These are phyloP conservation scores for Cosmia trapezina DNA, from an alignment of 2,888 invertebrate genomes.

Conservation along the genomic window DNA sequence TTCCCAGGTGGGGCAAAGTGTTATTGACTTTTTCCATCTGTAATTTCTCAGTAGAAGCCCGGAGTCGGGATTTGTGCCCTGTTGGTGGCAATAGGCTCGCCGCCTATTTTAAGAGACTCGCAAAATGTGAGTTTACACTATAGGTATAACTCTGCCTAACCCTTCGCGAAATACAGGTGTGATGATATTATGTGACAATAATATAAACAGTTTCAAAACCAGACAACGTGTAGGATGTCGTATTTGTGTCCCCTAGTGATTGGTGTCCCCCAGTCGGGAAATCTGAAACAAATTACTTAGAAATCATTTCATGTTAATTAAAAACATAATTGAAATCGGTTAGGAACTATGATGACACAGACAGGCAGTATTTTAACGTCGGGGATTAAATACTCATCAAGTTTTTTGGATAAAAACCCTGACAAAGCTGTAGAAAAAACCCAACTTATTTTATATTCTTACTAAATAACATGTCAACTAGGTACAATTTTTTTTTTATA, in stretches of 20 bases:
- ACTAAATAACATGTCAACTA: neutral
- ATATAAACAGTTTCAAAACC: neutral
- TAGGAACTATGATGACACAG: neutral
- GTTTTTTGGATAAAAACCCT: too few relatives aligned
- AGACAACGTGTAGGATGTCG: neutral
- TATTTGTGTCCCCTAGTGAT: neutral
- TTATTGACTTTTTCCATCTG: neutral
- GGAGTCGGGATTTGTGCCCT: neutral
- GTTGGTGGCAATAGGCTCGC: neutral
- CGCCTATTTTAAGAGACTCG: neutral
- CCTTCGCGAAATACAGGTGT: neutral
- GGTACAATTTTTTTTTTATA: slow-evolving; percentile 15
- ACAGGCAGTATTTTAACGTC: neutral
- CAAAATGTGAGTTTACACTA: too few relatives aligned
- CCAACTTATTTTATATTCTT: neutral
- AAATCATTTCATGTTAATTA: neutral
- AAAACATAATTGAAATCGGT: neutral
- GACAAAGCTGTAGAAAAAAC: too few relatives aligned
- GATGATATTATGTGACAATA: neutral
- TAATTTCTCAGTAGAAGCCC: neutral
- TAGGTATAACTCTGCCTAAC: too few relatives aligned
- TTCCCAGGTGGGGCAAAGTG: too few relatives aligned
- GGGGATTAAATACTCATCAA: neutral
- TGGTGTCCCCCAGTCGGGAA: too few relatives aligned
- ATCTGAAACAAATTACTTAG: neutral